Base-by-base conservation (phyloP, 2,797 vertebrate genomes). In the Falco peregrinus region DNA sequence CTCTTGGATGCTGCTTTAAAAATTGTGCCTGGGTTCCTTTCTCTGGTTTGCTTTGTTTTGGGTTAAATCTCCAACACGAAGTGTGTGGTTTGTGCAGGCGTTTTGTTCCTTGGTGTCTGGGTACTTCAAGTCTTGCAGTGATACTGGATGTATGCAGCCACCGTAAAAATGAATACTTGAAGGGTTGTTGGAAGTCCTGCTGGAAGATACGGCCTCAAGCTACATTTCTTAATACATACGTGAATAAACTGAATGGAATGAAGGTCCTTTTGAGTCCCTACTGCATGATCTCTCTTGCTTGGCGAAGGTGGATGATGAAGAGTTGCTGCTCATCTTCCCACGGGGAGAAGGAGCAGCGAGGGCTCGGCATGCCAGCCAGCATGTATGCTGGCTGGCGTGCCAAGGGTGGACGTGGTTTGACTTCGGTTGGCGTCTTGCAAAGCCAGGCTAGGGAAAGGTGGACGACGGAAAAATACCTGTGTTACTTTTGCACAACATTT, bases 11-110 rank as follows among this genome's bases (percentile, higher is more conserved):
- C 57, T n/a, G 16, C 45, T 83, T 2, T 26, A 18, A 71, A 51
- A 37, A 35, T 35, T 3, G 33, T 19, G 5, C 7, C 41, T 19
- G 16, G 0, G 0, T 60, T 87, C 31, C 15, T 81, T 89, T 5
- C 50, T 63, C 35, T 67, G 25, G 9, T 64, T 82, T 75, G 19
- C 39, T 92, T 25, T 20, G 3, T 43, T 90, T 76, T 53, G 33
- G 16, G 37, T 48, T 31, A 69, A 21, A 43, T 45, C 50, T 57
- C 43, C n/a, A 48, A 3, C 1, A 13, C n/a, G 11, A 33, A 47
- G 15, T 54, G 8, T 10, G 19, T 53, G 28, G 2, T 65, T 87
- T 81, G 51, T 7, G 13, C 28, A 0, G 1, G 43, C 25, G 37
- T 39, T 83, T 85, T 70, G 71, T 51, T 67, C 24, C 41, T 50